Evolutionary conservation across 2,797 vertebrate species (phyloP).

Genomic region (Xiphophorus birchmanni): DNA sequence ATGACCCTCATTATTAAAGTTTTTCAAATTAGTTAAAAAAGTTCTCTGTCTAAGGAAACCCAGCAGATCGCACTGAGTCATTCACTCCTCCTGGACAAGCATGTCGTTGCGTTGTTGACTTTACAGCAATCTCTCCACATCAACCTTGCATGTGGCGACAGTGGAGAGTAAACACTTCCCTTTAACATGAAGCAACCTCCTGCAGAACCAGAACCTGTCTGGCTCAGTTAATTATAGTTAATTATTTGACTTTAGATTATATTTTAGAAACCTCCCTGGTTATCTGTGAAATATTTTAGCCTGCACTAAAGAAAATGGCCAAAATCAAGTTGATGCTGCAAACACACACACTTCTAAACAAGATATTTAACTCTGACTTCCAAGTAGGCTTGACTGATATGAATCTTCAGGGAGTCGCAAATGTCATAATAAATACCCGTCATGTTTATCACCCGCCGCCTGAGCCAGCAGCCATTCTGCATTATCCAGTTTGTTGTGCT

Average conservation of each 20-base stretch:
- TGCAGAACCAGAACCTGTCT: no score
- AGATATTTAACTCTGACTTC: background rate
- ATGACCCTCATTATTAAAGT: no score
- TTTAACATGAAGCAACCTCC: no score
- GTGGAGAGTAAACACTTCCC: no score
- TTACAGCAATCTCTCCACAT: no score
- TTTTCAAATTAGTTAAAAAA: no score
- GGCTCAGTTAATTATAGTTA: background rate
- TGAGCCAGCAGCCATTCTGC: conserved; percentile 28
- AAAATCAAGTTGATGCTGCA: background rate
- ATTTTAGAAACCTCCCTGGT: background rate
- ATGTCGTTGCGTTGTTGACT: no score
- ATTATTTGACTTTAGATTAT: background rate
- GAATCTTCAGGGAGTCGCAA: conserved; percentile 13
- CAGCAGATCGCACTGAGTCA: no score
- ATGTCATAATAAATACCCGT: conserved; percentile 29
- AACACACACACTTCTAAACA: background rate
- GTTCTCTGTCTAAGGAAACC: no score
- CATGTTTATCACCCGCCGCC: conserved; percentile 39
- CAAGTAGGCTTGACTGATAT: conserved; percentile 22
- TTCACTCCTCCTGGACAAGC: no score
- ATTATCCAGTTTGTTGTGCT: conserved; percentile 33
- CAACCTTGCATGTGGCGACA: no score
- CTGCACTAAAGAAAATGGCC: background rate
- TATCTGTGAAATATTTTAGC: background rate